phyloP scores from a whole-genome alignment of 2,797 vertebrate species.

The Selene dorsalis region DNA sequence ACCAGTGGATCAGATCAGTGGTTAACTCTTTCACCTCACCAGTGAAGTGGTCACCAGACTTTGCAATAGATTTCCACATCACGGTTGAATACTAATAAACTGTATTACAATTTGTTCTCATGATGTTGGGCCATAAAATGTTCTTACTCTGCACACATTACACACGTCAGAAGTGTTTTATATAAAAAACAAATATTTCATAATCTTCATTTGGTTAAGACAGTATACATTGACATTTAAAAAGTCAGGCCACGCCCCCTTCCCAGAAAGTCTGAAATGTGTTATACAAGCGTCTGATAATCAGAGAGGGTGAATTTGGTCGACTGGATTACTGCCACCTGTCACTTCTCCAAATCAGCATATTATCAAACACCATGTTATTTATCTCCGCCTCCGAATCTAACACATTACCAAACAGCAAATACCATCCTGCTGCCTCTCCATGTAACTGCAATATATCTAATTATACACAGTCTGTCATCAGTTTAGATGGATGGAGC shows the following conservation, averaged over 20 bases:
- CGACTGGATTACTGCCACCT: constrained; percentile 45
- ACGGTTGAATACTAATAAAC: neutral
- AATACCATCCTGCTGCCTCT: constrained; percentile 17
- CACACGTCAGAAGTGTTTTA: too few species aligned
- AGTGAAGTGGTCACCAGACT: too few species aligned
- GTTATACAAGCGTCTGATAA: constrained; percentile 51
- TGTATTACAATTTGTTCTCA: neutral
- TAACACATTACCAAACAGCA: constrained; percentile 19
- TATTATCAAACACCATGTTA: constrained; percentile 44
- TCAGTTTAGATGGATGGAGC: neutral
- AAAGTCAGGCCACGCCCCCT: constrained; percentile 19
- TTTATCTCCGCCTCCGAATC: constrained; percentile 26
- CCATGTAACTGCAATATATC: neutral
- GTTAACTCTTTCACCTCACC: too few species aligned
- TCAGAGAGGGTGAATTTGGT: constrained; percentile 52
- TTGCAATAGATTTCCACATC: neutral
- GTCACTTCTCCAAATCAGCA: constrained; percentile 48
- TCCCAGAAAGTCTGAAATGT: constrained; percentile 37
- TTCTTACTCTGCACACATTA: neutral
- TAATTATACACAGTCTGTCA: neutral
- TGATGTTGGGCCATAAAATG: neutral
- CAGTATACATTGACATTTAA: constrained; percentile 13
- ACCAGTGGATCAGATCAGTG: neutral
- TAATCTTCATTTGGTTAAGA: too few species aligned
- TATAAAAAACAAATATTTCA: too few species aligned